Percentiles rank a stretch among this genome's conserved stretches.
Evolutionary conservation across 2,113 vertebrate species (phyloP).

Genomic region (Numida meleagris): DNA sequence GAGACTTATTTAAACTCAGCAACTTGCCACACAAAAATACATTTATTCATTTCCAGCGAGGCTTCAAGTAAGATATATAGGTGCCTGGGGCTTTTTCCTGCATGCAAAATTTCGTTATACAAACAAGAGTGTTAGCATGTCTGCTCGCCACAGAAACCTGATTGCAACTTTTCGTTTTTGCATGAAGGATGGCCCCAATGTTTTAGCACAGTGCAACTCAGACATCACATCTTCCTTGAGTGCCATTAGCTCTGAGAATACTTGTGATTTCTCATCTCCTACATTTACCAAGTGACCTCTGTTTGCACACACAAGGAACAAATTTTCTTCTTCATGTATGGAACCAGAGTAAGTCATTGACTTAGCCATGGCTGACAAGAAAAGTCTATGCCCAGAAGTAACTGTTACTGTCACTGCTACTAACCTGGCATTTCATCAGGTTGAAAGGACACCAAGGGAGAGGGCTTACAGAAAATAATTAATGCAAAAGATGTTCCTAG

Average conservation of each 20-base stretch:
- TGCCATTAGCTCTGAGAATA: neutral
- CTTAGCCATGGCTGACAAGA: neutral
- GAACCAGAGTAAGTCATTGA: neutral
- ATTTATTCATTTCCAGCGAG: conserved; percentile 24
- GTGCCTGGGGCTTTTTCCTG: neutral
- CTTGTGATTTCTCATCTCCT: neutral
- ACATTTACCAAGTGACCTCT: neutral
- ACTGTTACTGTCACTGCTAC: neutral
- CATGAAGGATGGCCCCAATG: neutral
- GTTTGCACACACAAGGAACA: neutral
- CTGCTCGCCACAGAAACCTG: neutral
- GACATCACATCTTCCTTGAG: neutral
- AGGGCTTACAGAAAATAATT: neutral
- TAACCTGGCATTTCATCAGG: neutral
- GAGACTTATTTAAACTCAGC: neutral
- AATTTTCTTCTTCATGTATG: neutral
- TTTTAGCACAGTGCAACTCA: neutral
- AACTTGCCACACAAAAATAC: conserved; percentile 19
- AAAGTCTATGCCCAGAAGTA: neutral
- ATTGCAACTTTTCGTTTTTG: neutral
- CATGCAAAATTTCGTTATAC: conserved; percentile 15
- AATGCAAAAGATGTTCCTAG: neutral
- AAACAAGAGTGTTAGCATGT: neutral
- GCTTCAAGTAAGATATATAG: conserved; percentile 30
- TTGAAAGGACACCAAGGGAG: neutral